These are phyloP conservation scores for Takifugu rubripes DNA, from an alignment of 2,797 vertebrate genomes.

Conservation along the genomic window DNA sequence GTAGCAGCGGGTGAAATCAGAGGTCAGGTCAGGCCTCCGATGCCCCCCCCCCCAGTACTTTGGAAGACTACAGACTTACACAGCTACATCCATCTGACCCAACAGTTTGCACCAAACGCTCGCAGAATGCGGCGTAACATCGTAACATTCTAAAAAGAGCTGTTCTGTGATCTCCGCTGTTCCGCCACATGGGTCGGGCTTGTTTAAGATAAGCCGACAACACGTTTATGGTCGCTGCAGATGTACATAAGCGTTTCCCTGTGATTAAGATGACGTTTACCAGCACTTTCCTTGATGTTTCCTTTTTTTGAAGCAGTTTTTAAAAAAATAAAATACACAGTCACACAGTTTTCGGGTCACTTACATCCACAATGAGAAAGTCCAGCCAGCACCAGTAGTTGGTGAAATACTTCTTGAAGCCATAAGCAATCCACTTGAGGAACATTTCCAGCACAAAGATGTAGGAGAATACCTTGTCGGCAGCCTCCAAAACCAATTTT, in stretches of 20 bases:
- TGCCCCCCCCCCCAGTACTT: slow-evolving; percentile 33
- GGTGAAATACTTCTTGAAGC: slow-evolving; percentile 96
- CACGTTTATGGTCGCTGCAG: no score
- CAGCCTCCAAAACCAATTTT: slow-evolving; percentile 86
- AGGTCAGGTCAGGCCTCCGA: slow-evolving; percentile 60
- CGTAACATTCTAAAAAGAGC: no score
- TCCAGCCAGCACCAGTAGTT: slow-evolving; percentile 98
- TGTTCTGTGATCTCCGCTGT: no score
- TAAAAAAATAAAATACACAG: no score
- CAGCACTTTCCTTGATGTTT: not conserved
- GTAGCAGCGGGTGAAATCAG: slow-evolving; percentile 70
- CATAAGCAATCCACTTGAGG: slow-evolving; percentile 95
- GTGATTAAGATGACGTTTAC: slow-evolving; percentile 12
- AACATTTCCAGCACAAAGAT: slow-evolving; percentile 96
- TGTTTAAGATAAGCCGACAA: no score
- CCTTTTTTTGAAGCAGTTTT: no score
- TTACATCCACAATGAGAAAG: slow-evolving; percentile 98
- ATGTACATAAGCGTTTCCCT: slow-evolving; percentile 23
- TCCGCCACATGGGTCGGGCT: no score
- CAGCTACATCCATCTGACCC: slow-evolving; percentile 23
- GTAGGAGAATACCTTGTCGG: slow-evolving; percentile 94
- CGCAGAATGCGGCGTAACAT: slow-evolving; percentile 1
- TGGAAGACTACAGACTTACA: slow-evolving; percentile 29
- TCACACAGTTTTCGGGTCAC: slow-evolving; percentile 51
- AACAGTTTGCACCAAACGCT: slow-evolving; percentile 12